Conservation (phyloP, 2,797 vertebrate species). For the Crossoptilon crossoptilon region DNA sequence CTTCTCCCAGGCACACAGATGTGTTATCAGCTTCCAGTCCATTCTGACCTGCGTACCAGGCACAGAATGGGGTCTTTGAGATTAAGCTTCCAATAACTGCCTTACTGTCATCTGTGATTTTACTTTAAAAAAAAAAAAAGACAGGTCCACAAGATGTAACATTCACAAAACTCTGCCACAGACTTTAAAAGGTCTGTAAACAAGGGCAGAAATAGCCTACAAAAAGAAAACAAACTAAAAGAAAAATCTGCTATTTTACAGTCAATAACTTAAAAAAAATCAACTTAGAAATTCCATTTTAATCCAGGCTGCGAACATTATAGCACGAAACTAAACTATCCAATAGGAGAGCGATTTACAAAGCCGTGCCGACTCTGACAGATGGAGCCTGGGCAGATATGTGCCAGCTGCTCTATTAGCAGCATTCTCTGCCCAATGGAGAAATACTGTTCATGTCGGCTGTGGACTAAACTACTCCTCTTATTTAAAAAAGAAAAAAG, state of each 20-base stretch:
- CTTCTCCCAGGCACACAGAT: background rate
- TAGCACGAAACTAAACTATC: background rate
- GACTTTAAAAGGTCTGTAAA: background rate
- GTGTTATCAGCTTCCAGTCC: background rate
- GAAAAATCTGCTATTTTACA: background rate
- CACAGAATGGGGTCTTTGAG: background rate
- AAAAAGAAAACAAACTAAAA: background rate
- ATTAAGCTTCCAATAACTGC: background rate
- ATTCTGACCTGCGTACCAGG: background rate
- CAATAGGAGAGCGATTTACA: background rate
- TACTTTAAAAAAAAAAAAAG: background rate
- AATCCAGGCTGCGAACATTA: slow-evolving; percentile 1
- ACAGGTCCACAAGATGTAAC: background rate
- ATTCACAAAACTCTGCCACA: background rate
- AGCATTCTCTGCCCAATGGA: slow-evolving; percentile 32
- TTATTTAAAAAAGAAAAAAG: background rate
- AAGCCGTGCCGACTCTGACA: slow-evolving; percentile 48
- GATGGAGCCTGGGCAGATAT: slow-evolving; percentile 52
- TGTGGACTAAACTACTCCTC: background rate
- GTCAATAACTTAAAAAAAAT: background rate
- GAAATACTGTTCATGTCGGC: background rate
- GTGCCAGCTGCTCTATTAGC: slow-evolving; percentile 60
- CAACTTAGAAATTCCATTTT: background rate
- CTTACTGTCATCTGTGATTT: background rate
- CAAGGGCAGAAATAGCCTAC: background rate